These are phyloP conservation scores for Entelurus aequoreus DNA, from an alignment of 2,113 vertebrate species.

Conservation along the genomic window DNA sequence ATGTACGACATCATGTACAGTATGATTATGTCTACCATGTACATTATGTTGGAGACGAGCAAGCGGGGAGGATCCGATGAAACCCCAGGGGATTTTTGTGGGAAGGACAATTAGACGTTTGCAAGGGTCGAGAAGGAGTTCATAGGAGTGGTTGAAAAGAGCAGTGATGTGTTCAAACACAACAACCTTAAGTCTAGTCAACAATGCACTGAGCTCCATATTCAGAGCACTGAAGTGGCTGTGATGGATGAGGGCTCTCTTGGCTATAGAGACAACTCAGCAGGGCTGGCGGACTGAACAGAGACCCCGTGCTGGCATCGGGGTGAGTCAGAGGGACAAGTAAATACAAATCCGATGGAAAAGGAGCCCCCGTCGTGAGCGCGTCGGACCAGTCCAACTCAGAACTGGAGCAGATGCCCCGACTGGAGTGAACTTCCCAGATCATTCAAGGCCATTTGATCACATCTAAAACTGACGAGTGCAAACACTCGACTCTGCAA, in stretches of 20 bases:
- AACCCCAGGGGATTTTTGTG: too few relatives aligned
- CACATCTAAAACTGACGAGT: conserved; percentile 52
- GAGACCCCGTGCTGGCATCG: conserved; percentile 61
- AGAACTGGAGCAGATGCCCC: conserved; percentile 58
- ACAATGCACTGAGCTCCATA: conserved; percentile 47
- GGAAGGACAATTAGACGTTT: neutral
- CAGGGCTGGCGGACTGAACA: conserved; percentile 65
- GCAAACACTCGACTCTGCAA: conserved; percentile 58
- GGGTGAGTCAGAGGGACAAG: conserved; percentile 62
- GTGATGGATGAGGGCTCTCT: conserved; percentile 57
- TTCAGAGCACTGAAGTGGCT: conserved; percentile 28
- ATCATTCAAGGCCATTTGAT: conserved; percentile 69
- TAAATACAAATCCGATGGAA: conserved; percentile 64
- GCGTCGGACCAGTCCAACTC: conserved; percentile 44
- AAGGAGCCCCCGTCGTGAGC: conserved; percentile 45
- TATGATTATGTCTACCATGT: conserved; percentile 22
- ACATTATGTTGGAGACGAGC: too few relatives aligned
- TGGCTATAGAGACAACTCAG: conserved; percentile 53
- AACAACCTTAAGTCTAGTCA: conserved; percentile 34
- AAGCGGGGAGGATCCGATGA: too few relatives aligned
- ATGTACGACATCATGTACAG: conserved; percentile 25
- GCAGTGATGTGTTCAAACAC: conserved; percentile 33
- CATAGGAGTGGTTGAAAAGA: conserved; percentile 37
- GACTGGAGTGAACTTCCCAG: conserved; percentile 47
- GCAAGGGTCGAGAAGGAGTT: neutral